Evolutionary conservation across 2,113 vertebrate genomes (phyloP).

Genomic region (Orcinus orca): DNA sequence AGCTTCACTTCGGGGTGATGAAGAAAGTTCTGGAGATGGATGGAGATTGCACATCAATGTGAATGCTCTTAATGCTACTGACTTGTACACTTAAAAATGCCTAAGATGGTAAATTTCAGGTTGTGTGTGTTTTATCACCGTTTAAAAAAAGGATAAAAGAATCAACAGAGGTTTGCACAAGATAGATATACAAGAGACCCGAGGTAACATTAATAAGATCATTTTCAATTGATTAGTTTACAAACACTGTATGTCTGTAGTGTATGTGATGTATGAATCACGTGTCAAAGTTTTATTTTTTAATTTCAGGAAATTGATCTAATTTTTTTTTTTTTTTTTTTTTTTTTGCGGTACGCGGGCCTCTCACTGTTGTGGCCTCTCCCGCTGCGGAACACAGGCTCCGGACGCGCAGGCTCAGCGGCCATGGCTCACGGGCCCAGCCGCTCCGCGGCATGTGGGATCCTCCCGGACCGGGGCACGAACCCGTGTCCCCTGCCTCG

Average conservation of each 20-base stretch:
- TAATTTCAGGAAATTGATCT: background rate
- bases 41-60: accelerated
- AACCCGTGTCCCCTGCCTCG: too few relatives aligned
- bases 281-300: background rate
- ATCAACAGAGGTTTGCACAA: too few relatives aligned
- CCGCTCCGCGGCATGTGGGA: too few relatives aligned
- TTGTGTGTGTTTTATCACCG: background rate
- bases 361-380: too few relatives aligned
- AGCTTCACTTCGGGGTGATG: background rate
- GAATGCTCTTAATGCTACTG: accelerated
- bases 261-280: accelerated
- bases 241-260: too few relatives aligned
- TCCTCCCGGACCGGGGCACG: too few relatives aligned
- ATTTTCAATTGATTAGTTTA: accelerated
- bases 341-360: too few relatives aligned
- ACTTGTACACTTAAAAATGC: background rate
- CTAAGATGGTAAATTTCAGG: background rate
- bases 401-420: too few relatives aligned
- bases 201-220: too few relatives aligned
- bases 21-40: background rate
- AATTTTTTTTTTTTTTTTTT: background rate
- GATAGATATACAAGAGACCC: accelerated
- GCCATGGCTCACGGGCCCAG: too few relatives aligned
- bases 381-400: too few relatives aligned
- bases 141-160: background rate